Evolutionary conservation across 1,140 invertebrate species (phyloP), one percentile per base, ranked within the genome.

Genomic region (Bombus affinis): DNA sequence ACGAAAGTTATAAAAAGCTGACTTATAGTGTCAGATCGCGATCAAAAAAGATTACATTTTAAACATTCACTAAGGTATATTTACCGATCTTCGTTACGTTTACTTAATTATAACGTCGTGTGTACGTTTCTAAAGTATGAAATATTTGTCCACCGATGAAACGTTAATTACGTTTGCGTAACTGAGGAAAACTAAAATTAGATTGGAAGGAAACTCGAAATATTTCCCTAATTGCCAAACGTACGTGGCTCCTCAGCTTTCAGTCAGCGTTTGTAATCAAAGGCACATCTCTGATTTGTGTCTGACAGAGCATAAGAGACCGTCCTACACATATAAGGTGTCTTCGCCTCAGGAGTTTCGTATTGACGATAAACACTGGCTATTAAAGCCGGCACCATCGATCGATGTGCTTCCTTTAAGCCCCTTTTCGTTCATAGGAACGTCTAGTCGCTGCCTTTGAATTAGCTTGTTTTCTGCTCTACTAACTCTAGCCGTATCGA

Each of bases 391-490:
- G 15, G 66, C 35, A 62, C 59, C 59, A 42, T 78, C 81, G 85
- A 86, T 86, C 85, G 85, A 44, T n/a, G 39, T 28, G 32, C 32
- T 47, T 83, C 85, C 80, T 83, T 86, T 71, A 76, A 86, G 35
- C 80, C 62, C 37, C 39, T 86, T 83, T 77, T 62, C 85, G 32
- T 72, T 71, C 75, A 59, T 53, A 73, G 74, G 65, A 59, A 83
- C 73, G 28, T 42, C 73, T 57, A 59, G 39, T 71, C 42, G 62
- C 32, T 76, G 71, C 72, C 79, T 70, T 83, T 77, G 81, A 77
- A 86, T 86, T 86, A 84, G 68, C 81, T 74, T 77, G 73, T 86
- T 86, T 86, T 82, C 85, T 53, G 81, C 85, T 78, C 81, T 44
- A 78, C 59, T 86, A 73, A 79, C 68, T 84, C n/a, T 28, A 28